Evolutionary conservation across 2,888 invertebrate genomes (phyloP).

Genomic region (Dryadula phaetusa): DNA sequence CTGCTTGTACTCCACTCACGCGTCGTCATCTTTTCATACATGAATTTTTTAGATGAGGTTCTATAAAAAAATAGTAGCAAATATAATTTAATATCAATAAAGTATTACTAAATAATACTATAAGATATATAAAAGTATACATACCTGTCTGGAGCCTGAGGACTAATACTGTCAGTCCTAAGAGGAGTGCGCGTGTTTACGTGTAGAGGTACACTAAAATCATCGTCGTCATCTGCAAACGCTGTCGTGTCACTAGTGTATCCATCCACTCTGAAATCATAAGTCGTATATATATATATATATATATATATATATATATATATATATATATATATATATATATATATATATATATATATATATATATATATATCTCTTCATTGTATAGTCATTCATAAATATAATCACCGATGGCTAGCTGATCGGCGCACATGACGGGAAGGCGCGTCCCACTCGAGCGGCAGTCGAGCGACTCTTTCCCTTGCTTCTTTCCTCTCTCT

Average conservation of each 20-base stretch:
- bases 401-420: constrained; percentile 76
- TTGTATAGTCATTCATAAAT: neutral
- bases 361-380: neutral
- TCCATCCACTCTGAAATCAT: constrained; percentile 85
- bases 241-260: constrained; percentile 92
- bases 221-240: constrained; percentile 90
- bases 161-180: constrained; percentile 74
- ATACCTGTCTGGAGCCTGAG: constrained; percentile 79
- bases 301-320: neutral
- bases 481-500: constrained; percentile 90
- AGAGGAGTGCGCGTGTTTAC: constrained; percentile 84
- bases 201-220: constrained; percentile 88
- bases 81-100: neutral
- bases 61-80: constrained; percentile 52
- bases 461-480: constrained; percentile 88
- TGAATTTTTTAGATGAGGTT: constrained; percentile 81
- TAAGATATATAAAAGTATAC: too few species aligned
- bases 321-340: neutral
- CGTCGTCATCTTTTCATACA: constrained; percentile 82
- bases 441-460: constrained; percentile 86
- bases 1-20: constrained; percentile 77
- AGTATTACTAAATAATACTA: neutral
- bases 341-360: neutral
- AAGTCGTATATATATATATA: neutral
- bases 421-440: constrained; percentile 78